Percentiles rank a stretch among this genome's conserved stretches.
phyloP scores from a whole-genome alignment of 92 coral and sea anemone species.

The Galaxea fascicularis region DNA sequence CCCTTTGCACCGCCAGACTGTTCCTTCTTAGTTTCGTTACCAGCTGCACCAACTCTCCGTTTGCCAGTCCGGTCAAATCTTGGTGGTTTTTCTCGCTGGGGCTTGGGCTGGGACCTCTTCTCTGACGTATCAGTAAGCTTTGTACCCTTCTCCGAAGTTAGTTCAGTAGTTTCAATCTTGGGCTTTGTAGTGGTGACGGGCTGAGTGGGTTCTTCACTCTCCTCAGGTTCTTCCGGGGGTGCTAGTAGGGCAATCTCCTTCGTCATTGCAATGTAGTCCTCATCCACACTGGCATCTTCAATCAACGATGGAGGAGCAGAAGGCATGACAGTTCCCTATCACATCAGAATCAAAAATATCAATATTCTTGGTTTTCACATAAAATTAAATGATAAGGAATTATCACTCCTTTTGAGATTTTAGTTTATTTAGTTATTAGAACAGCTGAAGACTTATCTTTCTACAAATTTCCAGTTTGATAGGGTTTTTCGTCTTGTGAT shows the following conservation, averaged over 20 bases:
- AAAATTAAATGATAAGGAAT: too few relatives aligned
- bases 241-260: constrained; percentile 91
- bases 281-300: constrained; percentile 90
- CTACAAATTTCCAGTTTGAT: too few relatives aligned
- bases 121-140: constrained; percentile 48
- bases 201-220: constrained; percentile 45
- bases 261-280: constrained; percentile 83
- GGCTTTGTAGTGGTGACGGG: constrained; percentile 33
- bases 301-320: constrained; percentile 65
- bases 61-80: constrained; percentile 75
- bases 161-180: constrained; percentile 46
- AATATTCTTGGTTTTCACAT: too few relatives aligned
- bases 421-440: too few relatives aligned
- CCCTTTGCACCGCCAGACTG: constrained; percentile 42
- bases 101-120: constrained; percentile 77
- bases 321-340: constrained; percentile 65
- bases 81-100: constrained; percentile 84
- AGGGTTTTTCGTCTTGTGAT: too few relatives aligned
- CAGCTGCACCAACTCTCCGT: constrained; percentile 54
- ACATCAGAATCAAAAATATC: background rate
- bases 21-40: constrained; percentile 69
- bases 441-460: too few relatives aligned
- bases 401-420: too few relatives aligned
- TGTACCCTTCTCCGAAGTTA: constrained; percentile 43
- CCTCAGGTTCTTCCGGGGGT: constrained; percentile 83